Conservation (phyloP, 1,140 invertebrate genomes). For the Trinorchestia longiramus region DNA sequence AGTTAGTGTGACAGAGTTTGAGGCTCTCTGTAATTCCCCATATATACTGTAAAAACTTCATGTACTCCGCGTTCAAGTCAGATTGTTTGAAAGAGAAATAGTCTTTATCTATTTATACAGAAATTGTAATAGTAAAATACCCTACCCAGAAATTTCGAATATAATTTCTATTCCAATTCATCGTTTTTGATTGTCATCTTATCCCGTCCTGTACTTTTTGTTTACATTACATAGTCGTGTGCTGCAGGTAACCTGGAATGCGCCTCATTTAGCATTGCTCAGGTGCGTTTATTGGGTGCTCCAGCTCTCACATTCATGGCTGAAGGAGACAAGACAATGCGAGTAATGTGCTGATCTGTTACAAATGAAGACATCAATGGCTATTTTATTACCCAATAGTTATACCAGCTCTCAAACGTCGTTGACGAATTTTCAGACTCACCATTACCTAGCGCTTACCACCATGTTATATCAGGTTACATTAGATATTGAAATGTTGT, state of each 20-base stretch:
- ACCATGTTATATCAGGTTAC: too few species aligned
- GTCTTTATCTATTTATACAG: background rate
- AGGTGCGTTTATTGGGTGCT: too few species aligned
- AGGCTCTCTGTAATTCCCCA: background rate
- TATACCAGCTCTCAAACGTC: too few species aligned
- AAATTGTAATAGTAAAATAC: background rate
- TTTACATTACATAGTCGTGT: background rate
- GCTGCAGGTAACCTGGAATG: background rate
- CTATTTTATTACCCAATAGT: too few species aligned
- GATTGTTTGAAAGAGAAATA: background rate
- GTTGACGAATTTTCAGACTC: too few species aligned
- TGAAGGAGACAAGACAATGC: background rate
- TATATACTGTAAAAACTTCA: background rate
- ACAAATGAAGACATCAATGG: too few species aligned
- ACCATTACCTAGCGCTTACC: too few species aligned
- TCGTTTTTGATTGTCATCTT: background rate
- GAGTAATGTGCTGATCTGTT: too few species aligned
- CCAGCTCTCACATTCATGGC: background rate
- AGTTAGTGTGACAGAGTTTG: background rate
- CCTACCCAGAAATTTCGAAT: background rate
- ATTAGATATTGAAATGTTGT: too few species aligned
- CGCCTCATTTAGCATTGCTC: background rate
- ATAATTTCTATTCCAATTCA: conserved; percentile 5
- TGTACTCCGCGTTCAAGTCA: background rate
- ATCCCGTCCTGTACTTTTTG: background rate